Evolutionary conservation across 2,797 vertebrate genomes (phyloP).

Genomic region (Sebastes melanostomus): DNA sequence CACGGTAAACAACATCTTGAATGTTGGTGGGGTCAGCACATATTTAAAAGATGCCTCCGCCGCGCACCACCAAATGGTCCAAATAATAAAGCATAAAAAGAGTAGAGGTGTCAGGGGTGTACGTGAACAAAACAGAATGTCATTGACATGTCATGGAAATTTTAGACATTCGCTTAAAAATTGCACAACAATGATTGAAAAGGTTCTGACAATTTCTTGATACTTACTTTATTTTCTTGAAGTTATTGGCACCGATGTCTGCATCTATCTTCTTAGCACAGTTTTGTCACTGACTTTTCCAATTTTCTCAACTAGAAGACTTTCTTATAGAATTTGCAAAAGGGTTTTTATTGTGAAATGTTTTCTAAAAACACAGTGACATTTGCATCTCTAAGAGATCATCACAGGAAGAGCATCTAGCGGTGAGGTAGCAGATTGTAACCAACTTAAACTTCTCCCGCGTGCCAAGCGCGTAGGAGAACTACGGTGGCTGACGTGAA

Average conservation of each 20-base stretch:
- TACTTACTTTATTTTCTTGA: not conserved
- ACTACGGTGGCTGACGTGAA: too few relatives aligned
- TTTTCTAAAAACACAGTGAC: not conserved
- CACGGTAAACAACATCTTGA: not conserved
- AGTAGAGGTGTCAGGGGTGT: not conserved
- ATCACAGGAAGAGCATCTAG: conserved; percentile 3
- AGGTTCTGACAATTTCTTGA: not conserved
- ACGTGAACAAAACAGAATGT: not conserved
- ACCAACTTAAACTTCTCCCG: too few relatives aligned
- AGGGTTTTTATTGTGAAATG: not conserved
- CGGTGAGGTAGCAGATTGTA: too few relatives aligned
- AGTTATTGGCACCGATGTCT: not conserved
- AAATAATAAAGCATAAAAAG: conserved; percentile 1
- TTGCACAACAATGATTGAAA: not conserved
- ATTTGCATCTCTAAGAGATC: conserved; percentile 3
- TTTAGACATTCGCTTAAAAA: not conserved
- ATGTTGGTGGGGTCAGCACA: too few relatives aligned
- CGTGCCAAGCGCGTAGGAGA: too few relatives aligned
- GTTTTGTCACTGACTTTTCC: not conserved
- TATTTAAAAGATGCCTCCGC: not conserved
- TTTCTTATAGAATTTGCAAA: not conserved
- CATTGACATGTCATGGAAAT: not conserved
- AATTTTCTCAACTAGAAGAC: not conserved
- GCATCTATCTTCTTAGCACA: not conserved
- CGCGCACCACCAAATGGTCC: not conserved